Percentiles rank a stretch among this genome's conserved stretches.
Conservation (phyloP, 2,888 invertebrate species). For the Neocrepidodera transversa region DNA sequence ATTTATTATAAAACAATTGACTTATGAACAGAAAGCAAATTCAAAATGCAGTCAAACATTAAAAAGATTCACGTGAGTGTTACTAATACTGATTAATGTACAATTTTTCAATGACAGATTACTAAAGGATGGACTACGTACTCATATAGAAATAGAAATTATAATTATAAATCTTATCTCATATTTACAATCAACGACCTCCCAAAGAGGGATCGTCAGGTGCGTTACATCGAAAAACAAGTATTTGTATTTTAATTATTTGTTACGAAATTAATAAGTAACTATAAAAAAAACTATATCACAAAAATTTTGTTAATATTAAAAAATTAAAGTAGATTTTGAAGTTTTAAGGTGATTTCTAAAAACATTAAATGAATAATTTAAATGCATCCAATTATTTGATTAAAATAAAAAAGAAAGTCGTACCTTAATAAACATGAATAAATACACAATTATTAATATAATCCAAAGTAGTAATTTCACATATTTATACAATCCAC, state of each 20-base stretch:
- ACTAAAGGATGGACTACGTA: background rate
- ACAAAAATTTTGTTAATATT: too few species aligned
- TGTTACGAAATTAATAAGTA: too few species aligned
- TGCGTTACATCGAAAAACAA: background rate
- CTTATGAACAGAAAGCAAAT: too few species aligned
- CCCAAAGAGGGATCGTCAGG: background rate
- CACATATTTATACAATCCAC: background rate
- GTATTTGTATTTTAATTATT: background rate
- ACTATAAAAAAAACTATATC: too few species aligned
- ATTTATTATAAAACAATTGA: too few species aligned
- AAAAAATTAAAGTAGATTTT: too few species aligned
- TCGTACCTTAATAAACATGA: background rate
- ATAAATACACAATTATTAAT: background rate
- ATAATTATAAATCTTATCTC: background rate
- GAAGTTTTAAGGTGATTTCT: too few species aligned
- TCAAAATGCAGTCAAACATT: too few species aligned
- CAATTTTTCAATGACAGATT: background rate
- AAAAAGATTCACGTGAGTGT: background rate
- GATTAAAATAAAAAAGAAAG: background rate
- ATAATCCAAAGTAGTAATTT: background rate
- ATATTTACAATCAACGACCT: background rate
- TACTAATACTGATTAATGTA: background rate
- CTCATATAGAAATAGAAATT: background rate
- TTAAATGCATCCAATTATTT: background rate
- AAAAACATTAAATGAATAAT: too few species aligned